Evolutionary conservation across 2,888 invertebrate genomes (phyloP).

Genomic region (Drosophila imparisetae): DNA sequence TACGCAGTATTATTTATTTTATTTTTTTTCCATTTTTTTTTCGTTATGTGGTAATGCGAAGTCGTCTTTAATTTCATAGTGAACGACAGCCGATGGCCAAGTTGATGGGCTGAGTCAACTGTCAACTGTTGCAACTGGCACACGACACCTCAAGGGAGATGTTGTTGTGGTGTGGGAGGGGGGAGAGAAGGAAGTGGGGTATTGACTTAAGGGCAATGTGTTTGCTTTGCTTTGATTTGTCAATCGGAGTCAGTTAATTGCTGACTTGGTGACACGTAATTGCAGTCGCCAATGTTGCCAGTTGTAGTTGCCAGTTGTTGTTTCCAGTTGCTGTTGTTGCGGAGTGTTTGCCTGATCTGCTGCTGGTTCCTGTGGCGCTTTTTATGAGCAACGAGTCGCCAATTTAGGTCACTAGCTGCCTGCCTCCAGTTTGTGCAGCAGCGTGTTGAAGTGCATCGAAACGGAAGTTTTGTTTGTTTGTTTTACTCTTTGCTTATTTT

Average conservation of each 20-base stretch:
- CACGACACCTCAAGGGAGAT: slow-evolving; percentile 51
- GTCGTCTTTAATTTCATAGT: slow-evolving; percentile 46
- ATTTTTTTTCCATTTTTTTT: slow-evolving; percentile 9
- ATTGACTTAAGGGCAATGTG: slow-evolving; percentile 36
- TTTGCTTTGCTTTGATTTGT: slow-evolving; percentile 41
- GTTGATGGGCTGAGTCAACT: slow-evolving; percentile 44
- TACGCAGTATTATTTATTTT: slow-evolving; percentile 47
- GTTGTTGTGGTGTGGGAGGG: slow-evolving; percentile 17
- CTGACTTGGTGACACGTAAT: slow-evolving; percentile 36
- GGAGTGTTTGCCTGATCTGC: slow-evolving; percentile 17
- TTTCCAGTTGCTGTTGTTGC: slow-evolving; percentile 2
- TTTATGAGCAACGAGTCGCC: slow-evolving; percentile 50
- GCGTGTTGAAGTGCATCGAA: slow-evolving; percentile 69
- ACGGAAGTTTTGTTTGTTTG: slow-evolving; percentile 69
- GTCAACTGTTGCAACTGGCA: slow-evolving; percentile 20
- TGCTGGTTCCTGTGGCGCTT: slow-evolving; percentile 59
- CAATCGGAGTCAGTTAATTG: slow-evolving; percentile 47
- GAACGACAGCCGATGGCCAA: slow-evolving; percentile 49
- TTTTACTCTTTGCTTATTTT: slow-evolving; percentile 21
- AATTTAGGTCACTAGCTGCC: slow-evolving; percentile 64
- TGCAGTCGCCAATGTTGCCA: slow-evolving; percentile 34
- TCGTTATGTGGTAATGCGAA: slow-evolving; percentile 31
- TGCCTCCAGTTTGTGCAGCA: slow-evolving; percentile 24
- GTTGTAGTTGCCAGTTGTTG: slow-evolving; percentile 1
- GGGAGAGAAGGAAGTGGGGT: not conserved